These are phyloP conservation scores for Phaethornis superciliosus DNA, from an alignment of 2,113 vertebrate species.

Conservation along the genomic window DNA sequence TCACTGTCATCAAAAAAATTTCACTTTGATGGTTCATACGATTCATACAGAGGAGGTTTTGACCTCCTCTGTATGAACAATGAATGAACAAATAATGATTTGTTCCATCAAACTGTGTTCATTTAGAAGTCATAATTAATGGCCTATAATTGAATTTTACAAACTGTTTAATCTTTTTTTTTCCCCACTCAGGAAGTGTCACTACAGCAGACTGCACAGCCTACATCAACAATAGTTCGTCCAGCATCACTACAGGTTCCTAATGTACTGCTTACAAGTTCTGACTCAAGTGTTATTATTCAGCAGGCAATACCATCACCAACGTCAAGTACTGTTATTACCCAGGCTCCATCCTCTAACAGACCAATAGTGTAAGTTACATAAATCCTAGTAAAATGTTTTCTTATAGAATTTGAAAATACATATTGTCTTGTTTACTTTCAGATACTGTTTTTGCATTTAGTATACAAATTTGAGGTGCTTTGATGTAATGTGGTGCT, in stretches of 20 bases:
- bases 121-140: neutral
- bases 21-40: neutral
- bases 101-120: neutral
- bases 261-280: conserved; percentile 95
- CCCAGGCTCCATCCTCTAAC: conserved; percentile 96
- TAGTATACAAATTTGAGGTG: conserved; percentile 8
- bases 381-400: conserved; percentile 21
- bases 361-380: conserved; percentile 97
- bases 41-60: neutral
- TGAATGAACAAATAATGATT: neutral
- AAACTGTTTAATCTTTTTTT: conserved; percentile 21
- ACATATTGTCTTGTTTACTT: neutral
- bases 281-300: conserved; percentile 97
- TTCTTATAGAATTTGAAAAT: neutral
- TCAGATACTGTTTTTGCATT: neutral
- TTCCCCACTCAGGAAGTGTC: conserved; percentile 85
- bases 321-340: conserved; percentile 99
- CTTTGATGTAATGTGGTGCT: conserved; percentile 37
- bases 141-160: neutral
- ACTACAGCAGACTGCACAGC: conserved; percentile 93
- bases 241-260: conserved; percentile 98
- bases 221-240: conserved; percentile 95
- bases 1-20: neutral
- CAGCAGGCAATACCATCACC: conserved; percentile 97
- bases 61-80: too few relatives aligned